Conservation (phyloP, 1,140 invertebrate genomes). For the Achatina immaculata region DNA sequence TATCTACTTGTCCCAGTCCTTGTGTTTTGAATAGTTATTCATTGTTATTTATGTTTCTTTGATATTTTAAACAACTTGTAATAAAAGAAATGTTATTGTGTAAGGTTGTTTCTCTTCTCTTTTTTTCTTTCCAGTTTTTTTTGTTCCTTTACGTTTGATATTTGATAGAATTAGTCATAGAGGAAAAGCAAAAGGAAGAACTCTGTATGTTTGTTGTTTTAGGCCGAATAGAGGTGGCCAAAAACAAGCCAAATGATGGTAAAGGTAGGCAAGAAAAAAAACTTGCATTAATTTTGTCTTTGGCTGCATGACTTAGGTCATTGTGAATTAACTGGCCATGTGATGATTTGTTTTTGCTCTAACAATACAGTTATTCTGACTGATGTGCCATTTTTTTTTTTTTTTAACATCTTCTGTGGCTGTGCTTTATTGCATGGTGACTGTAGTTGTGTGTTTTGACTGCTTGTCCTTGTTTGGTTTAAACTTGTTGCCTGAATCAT, state of each 20-base stretch:
- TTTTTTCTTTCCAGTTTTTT: background rate
- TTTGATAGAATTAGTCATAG: background rate
- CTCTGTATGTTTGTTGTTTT: slow-evolving; percentile 22
- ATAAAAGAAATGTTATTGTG: slow-evolving; percentile 1
- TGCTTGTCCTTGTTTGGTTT: background rate
- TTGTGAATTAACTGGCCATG: slow-evolving; percentile 6
- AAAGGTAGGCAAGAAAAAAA: slow-evolving; percentile 37
- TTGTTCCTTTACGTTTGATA: background rate
- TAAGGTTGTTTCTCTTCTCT: background rate
- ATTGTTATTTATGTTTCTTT: background rate
- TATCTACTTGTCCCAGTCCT: no score
- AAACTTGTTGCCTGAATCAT: no score
- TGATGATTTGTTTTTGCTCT: background rate
- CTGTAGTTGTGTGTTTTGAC: background rate
- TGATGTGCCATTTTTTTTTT: background rate
- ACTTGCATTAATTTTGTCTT: background rate
- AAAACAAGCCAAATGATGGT: slow-evolving; percentile 33
- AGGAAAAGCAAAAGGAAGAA: background rate
- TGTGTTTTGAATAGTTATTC: background rate
- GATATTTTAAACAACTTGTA: background rate
- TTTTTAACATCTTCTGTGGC: background rate
- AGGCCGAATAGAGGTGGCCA: slow-evolving; percentile 38
- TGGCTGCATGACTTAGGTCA: background rate
- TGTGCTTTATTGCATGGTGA: background rate
- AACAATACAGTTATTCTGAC: background rate